Percentiles rank a stretch among this genome's conserved stretches.
phyloP scores from a whole-genome alignment of 2,888 invertebrate genomes.

The Zelleria hepariella region DNA sequence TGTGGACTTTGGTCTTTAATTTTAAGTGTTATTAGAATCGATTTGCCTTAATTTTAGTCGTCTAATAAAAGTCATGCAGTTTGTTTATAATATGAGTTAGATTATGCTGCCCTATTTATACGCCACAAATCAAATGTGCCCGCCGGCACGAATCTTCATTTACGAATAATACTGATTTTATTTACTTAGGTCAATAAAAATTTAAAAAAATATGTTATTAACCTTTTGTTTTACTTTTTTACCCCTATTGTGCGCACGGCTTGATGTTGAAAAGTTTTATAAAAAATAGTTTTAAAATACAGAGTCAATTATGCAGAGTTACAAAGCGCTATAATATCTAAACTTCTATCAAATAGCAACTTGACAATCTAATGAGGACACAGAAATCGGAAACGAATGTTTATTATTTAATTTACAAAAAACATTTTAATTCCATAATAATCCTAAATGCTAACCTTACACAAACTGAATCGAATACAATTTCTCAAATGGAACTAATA shows the following conservation, averaged over 20 bases:
- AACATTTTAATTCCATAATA: slow-evolving; percentile 1
- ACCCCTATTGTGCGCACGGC: not conserved
- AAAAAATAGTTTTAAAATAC: not conserved
- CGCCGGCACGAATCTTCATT: not conserved
- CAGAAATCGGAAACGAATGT: too few relatives aligned
- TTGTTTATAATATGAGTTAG: not conserved
- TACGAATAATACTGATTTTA: not conserved
- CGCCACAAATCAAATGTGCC: not conserved
- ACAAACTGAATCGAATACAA: slow-evolving; percentile 12
- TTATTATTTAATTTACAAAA: not conserved
- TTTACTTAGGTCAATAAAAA: not conserved
- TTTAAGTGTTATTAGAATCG: not conserved
- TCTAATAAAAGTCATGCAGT: not conserved
- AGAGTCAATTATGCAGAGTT: not conserved
- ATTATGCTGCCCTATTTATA: not conserved
- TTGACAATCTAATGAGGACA: too few relatives aligned
- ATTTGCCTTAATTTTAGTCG: not conserved
- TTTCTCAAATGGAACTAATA: slow-evolving; percentile 10
- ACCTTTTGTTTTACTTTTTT: not conserved
- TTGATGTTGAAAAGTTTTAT: not conserved
- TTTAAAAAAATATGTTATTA: not conserved
- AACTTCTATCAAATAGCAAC: too few relatives aligned
- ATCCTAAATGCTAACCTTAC: slow-evolving; percentile 9
- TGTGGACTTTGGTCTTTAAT: not conserved
- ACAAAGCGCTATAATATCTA: too few relatives aligned